A percentile compares a stretch with the other conserved stretches of the same genome.
Evolutionary conservation across 2,113 vertebrate species (phyloP).

Genomic region (Blennius ocellaris): DNA sequence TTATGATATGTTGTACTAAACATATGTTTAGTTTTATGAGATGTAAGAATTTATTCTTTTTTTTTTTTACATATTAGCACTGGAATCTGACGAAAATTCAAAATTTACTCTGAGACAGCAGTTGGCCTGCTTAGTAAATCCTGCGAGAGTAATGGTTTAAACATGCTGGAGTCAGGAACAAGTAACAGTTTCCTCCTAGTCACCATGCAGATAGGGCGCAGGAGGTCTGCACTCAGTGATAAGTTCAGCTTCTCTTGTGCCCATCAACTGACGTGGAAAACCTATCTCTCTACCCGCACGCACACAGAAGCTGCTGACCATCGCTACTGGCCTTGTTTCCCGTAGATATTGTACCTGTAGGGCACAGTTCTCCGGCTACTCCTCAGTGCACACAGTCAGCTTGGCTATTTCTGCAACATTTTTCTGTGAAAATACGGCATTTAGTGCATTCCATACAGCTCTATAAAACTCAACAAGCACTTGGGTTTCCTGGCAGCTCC

Average conservation of each 20-base stretch:
- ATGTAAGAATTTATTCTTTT: conserved; percentile 9
- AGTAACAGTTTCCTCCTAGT: conserved; percentile 74
- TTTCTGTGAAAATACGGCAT: conserved; percentile 47
- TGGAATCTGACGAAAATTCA: conserved; percentile 9
- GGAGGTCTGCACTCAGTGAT: conserved; percentile 79
- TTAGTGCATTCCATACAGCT: conserved; percentile 53
- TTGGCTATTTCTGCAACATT: conserved; percentile 25
- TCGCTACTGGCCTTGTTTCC: conserved; percentile 60
- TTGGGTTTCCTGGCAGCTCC: conserved; percentile 62
- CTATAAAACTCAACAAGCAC: conserved; percentile 62
- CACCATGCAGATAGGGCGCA: conserved; percentile 67
- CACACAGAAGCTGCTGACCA: conserved; percentile 48
- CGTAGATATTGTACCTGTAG: conserved; percentile 70
- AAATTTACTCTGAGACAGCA: conserved; percentile 10
- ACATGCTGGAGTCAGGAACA: conserved; percentile 36
- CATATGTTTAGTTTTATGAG: not conserved
- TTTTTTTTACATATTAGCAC: not conserved
- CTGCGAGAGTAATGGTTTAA: conserved; percentile 17
- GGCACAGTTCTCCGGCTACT: conserved; percentile 25
- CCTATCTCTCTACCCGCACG: conserved; percentile 57
- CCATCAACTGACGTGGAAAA: conserved; percentile 68
- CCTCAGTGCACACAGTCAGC: conserved; percentile 40
- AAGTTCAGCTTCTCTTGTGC: conserved; percentile 68
- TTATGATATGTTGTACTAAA: conserved; percentile 18
- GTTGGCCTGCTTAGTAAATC: conserved; percentile 27